phyloP scores from a whole-genome alignment of 1,140 invertebrate genomes.

The Brachionus asplanchnoidis region DNA sequence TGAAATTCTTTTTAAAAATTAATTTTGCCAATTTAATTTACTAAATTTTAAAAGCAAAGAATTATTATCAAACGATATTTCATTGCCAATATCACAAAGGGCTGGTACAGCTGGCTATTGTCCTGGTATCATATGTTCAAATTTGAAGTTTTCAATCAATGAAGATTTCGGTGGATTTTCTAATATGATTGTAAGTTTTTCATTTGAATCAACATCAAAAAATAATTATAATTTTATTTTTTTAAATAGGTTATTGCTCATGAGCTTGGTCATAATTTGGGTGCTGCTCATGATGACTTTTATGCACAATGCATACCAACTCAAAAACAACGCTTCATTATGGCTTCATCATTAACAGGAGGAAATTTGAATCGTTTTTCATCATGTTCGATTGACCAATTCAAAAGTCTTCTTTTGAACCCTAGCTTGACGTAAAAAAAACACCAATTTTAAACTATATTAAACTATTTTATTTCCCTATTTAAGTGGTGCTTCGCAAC shows the following conservation, averaged over 20 bases:
- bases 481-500: not conserved
- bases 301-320: not conserved
- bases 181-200: too few species aligned
- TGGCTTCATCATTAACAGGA: not conserved
- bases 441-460: not conserved
- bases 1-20: too few species aligned
- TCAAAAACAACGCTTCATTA: not conserved
- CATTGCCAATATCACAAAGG: too few species aligned
- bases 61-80: too few species aligned
- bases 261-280: slow-evolving; percentile 11
- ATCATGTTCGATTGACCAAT: not conserved
- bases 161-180: too few species aligned
- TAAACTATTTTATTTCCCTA: not conserved
- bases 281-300: not conserved
- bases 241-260: slow-evolving; percentile 23
- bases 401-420: not conserved
- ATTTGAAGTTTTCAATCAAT: too few species aligned
- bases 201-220: too few species aligned
- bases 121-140: too few species aligned
- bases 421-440: not conserved
- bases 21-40: too few species aligned
- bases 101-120: too few species aligned
- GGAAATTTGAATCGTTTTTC: slow-evolving; percentile 3
- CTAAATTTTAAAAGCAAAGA: too few species aligned
- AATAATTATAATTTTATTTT: too few species aligned